phyloP scores from a whole-genome alignment of 2,888 invertebrate genomes.

The Oligia fasciuncula region DNA sequence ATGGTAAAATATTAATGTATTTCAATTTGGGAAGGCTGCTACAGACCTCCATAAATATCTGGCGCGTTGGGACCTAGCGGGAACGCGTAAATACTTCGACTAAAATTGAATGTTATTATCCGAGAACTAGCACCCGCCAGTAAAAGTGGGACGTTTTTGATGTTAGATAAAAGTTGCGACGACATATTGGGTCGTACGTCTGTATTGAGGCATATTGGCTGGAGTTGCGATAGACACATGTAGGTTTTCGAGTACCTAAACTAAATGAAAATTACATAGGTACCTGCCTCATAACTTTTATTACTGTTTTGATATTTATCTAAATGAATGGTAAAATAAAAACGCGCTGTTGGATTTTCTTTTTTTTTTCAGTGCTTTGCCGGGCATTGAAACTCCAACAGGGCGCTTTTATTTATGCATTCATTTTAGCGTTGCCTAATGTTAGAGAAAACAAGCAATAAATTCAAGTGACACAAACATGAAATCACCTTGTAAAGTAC shows the following conservation, averaged over 20 bases:
- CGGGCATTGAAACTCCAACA: neutral
- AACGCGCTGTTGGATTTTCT: neutral
- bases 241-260: neutral
- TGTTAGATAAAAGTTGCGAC: slow-evolving; percentile 69
- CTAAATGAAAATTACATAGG: neutral
- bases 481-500: neutral
- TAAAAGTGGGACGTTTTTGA: slow-evolving; percentile 70
- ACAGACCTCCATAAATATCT: slow-evolving; percentile 89
- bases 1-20: slow-evolving; percentile 90
- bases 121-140: slow-evolving; percentile 76
- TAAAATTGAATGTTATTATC: slow-evolving; percentile 88
- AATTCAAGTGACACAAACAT: neutral
- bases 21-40: slow-evolving; percentile 89
- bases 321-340: neutral
- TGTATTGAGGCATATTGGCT: slow-evolving; percentile 42
- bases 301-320: neutral
- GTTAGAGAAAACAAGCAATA: neutral
- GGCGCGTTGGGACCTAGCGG: slow-evolving; percentile 81
- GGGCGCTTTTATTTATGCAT: neutral
- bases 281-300: too few relatives aligned
- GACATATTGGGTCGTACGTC: slow-evolving; percentile 49
- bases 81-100: slow-evolving; percentile 87
- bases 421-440: neutral
- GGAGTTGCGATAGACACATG: slow-evolving; percentile 16
- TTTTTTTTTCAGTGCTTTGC: neutral